A percentile compares a stretch with the other conserved stretches of the same genome.
These are phyloP conservation scores for Spodoptera litura DNA, from an alignment of 1,140 invertebrate species.

Conservation along the genomic window DNA sequence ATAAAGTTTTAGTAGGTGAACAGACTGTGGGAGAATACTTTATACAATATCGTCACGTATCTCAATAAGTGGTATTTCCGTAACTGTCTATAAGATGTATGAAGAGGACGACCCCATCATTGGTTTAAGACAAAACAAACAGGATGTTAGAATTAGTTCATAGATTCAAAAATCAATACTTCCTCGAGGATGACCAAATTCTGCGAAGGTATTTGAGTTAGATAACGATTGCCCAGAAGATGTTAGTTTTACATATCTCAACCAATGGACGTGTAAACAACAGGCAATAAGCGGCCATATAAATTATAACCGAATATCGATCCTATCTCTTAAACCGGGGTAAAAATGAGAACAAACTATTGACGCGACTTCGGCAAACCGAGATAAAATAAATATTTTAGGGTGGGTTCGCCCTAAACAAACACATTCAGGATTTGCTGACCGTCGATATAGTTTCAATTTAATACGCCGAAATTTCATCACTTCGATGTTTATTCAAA, in stretches of 20 bases:
- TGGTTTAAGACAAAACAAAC: slow-evolving; percentile 63
- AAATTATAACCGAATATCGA: slow-evolving; percentile 79
- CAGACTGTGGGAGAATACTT: slow-evolving; percentile 5
- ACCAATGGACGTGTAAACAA: slow-evolving; percentile 70
- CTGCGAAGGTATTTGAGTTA: slow-evolving; percentile 79
- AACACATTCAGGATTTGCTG: slow-evolving; percentile 83
- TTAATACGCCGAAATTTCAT: slow-evolving; percentile 83
- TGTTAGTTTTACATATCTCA: slow-evolving; percentile 79
- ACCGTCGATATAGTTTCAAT: slow-evolving; percentile 85
- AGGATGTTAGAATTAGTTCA: slow-evolving; percentile 64
- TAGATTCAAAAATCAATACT: slow-evolving; percentile 75
- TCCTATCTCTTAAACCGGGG: slow-evolving; percentile 75
- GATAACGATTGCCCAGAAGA: slow-evolving; percentile 75
- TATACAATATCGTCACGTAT: slow-evolving; percentile 15
- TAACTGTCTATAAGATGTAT: slow-evolving; percentile 45
- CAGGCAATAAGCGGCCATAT: slow-evolving; percentile 69
- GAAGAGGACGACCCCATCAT: slow-evolving; percentile 51
- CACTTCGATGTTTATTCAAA: slow-evolving; percentile 59
- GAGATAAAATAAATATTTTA: slow-evolving; percentile 85
- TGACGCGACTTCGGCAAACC: slow-evolving; percentile 84
- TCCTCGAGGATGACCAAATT: slow-evolving; percentile 67
- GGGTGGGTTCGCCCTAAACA: slow-evolving; percentile 84
- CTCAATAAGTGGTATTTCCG: slow-evolving; percentile 18
- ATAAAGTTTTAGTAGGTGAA: slow-evolving; percentile 4
- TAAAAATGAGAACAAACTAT: slow-evolving; percentile 83